Evolutionary conservation across 2,113 vertebrate genomes (phyloP).

Genomic region (Columba janthina): DNA sequence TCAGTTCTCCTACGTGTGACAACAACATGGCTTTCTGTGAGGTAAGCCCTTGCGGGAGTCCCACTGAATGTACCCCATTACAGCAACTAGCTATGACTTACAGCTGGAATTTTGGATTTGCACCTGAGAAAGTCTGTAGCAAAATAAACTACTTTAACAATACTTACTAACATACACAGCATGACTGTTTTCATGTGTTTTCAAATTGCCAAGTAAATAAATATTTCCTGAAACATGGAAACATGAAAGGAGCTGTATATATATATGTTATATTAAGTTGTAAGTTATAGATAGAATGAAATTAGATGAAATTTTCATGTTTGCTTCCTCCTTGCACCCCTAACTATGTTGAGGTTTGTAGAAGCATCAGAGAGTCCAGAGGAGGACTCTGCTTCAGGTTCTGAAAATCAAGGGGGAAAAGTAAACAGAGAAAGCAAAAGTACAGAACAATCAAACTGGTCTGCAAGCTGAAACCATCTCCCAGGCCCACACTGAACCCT

Average conservation of each 20-base stretch:
- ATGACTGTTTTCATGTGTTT: not conserved
- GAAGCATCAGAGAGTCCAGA: not conserved
- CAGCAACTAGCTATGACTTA: not conserved
- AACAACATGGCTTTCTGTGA: not conserved
- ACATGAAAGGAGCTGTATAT: not conserved
- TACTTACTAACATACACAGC: not conserved
- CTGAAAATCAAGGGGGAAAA: not conserved
- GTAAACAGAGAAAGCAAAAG: not conserved
- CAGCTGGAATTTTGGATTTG: not conserved
- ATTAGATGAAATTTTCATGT: not conserved
- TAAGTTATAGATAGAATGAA: not conserved
- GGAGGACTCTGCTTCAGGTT: not conserved
- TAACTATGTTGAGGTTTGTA: not conserved
- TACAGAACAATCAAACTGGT: not conserved
- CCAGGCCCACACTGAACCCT: accelerated
- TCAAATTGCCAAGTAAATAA: not conserved
- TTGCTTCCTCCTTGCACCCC: not conserved
- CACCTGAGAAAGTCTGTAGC: not conserved
- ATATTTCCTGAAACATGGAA: not conserved
- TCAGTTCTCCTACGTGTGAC: not conserved
- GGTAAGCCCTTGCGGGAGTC: not conserved
- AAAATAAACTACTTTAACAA: not conserved
- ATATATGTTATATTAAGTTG: not conserved
- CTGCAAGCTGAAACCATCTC: not conserved
- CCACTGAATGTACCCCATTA: not conserved